phyloP scores from a whole-genome alignment of 1,140 invertebrate genomes.

The Chrysopa pallens region DNA sequence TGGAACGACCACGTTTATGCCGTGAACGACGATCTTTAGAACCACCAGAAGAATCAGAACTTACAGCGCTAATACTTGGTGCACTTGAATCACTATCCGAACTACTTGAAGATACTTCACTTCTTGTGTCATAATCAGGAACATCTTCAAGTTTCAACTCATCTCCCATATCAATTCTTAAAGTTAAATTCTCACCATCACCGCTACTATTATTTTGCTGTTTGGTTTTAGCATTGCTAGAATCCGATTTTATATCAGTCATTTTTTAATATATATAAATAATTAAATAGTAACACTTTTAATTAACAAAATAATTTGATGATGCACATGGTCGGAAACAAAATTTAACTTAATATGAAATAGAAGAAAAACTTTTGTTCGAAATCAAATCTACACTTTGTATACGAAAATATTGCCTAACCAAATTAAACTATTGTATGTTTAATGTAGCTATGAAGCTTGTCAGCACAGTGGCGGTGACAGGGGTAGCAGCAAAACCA shows the following conservation, averaged over 20 bases:
- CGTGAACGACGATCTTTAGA: conserved; percentile 28
- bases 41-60: conserved; percentile 35
- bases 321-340: no score
- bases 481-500: no score
- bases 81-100: conserved; percentile 44
- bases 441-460: no score
- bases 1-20: conserved; percentile 28
- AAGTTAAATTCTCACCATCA: conserved; percentile 20
- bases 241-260: conserved; percentile 15
- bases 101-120: conserved; percentile 56
- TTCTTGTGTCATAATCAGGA: conserved; percentile 42
- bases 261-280: neutral
- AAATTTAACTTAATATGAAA: no score
- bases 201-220: conserved; percentile 16
- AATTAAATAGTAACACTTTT: no score
- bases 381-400: no score
- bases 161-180: conserved; percentile 21
- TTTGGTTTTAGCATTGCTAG: conserved; percentile 7
- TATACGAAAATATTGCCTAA: no score
- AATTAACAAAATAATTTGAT: no score
- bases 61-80: conserved; percentile 56
- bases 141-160: conserved; percentile 23
- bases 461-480: no score
- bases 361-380: no score
- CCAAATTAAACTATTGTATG: no score